Evolutionary conservation across 2,113 vertebrate species (phyloP), one percentile per base, ranked within the genome.

Genomic region (Pandion haliaetus): DNA sequence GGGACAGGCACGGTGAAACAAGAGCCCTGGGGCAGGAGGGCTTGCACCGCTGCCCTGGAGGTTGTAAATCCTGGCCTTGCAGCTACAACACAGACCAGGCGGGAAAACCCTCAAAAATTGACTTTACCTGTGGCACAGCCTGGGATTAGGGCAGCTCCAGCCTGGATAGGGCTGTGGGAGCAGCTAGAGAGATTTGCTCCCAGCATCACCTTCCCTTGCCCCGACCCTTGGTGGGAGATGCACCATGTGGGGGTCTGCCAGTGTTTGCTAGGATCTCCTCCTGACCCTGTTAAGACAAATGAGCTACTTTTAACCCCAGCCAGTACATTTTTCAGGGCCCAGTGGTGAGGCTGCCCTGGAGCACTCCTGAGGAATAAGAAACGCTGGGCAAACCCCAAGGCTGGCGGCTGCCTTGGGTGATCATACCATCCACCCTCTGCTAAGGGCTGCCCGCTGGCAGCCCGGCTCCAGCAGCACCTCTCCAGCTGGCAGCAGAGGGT

Each of bases 171-270:
- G 34, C 47, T 2, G 4, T 17, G 45, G 54, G 44, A 79, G 40
- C 80, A 76, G 21, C 47, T 4, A 1, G 49, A 69, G 34, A 40
- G 63, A 52, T 61, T 65, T 5, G 17, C 5, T 59, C 38, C 54
- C 4, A 4, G 24, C 34, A 38, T 25, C 13, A 17, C n/a, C 31
- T 85, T 88, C 32, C 34, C 17, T 31, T 82, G 54, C 36, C 74
- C 57, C 0, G 0, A 10, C 31, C 52, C 9, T 2, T 3, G 1
- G 25, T 45, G 55, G 38, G 62, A 72, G 16, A 81, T 26, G 16
- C 42, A 18, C 52, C 31, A n/a, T 0, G 1, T 65, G 40, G 36
- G 45, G 29, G 1, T 63, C 54, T 89, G 59, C 29, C 1, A 1
- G 34, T 1, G 0, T 42, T 38, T 34, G 12, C 28, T 13, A 17